These are phyloP conservation scores for Myotis pilosus DNA, from an alignment of 2,797 vertebrate genomes.

Conservation along the genomic window DNA sequence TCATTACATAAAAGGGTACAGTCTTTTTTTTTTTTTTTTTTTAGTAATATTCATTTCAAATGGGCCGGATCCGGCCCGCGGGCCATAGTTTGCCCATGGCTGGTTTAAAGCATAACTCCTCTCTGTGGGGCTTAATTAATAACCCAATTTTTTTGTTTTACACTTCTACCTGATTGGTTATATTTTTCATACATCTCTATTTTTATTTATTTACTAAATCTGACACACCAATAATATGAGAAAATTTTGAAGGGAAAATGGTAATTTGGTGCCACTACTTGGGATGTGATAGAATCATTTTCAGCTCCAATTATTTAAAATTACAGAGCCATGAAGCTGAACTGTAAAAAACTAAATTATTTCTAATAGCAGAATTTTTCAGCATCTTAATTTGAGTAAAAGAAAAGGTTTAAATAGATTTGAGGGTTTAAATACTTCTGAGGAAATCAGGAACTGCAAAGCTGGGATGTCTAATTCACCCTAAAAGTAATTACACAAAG, in stretches of 20 bases:
- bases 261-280: constrained; percentile 48
- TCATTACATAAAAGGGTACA: too few relatives aligned
- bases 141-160: background rate
- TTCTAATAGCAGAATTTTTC: constrained; percentile 73
- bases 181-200: background rate
- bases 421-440: constrained; percentile 76
- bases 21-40: too few relatives aligned
- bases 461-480: constrained; percentile 70
- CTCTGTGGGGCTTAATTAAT: too few relatives aligned
- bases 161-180: background rate
- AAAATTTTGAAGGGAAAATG: constrained; percentile 45
- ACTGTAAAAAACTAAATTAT: constrained; percentile 56
- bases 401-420: constrained; percentile 77
- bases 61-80: too few relatives aligned
- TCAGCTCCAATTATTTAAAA: constrained; percentile 71
- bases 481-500: constrained; percentile 77
- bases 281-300: constrained; percentile 46
- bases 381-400: constrained; percentile 77
- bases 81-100: too few relatives aligned
- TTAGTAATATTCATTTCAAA: too few relatives aligned
- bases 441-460: constrained; percentile 63
- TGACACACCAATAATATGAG: constrained; percentile 17
- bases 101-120: background rate
- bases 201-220: constrained; percentile 49
- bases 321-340: constrained; percentile 49